These are phyloP conservation scores for Hiodon alosoides DNA, from an alignment of 2,113 vertebrate genomes.

Conservation along the genomic window DNA sequence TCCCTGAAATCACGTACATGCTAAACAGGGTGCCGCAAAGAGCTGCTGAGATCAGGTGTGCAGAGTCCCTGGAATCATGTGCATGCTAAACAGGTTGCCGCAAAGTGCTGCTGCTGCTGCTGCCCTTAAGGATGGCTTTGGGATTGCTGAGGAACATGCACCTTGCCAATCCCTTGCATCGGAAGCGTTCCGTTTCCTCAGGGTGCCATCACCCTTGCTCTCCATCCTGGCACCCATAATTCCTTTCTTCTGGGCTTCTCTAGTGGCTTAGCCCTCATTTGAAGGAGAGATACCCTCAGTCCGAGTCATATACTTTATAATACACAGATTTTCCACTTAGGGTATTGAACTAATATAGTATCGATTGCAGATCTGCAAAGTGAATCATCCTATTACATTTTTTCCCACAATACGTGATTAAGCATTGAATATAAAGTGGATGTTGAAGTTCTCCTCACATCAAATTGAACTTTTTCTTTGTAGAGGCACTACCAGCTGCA, in stretches of 20 bases:
- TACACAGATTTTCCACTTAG: neutral
- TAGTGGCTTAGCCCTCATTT: constrained; percentile 4
- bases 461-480: neutral
- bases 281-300: neutral
- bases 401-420: neutral
- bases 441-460: neutral
- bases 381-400: neutral
- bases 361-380: constrained; percentile 6
- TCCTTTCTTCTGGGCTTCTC: neutral
- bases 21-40: too few relatives aligned
- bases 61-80: too few relatives aligned
- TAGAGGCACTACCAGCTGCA: neutral
- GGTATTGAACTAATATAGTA: neutral
- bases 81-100: too few relatives aligned
- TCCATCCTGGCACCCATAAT: neutral
- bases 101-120: too few relatives aligned
- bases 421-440: constrained; percentile 13
- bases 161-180: too few relatives aligned
- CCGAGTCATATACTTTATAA: neutral
- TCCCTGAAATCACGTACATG: too few relatives aligned
- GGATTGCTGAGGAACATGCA: too few relatives aligned
- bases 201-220: too few relatives aligned
- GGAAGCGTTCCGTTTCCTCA: too few relatives aligned
- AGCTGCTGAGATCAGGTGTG: too few relatives aligned
- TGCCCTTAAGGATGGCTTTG: too few relatives aligned